Evolutionary conservation across 2,888 invertebrate genomes (phyloP).

Genomic region (Lagria hirta): DNA sequence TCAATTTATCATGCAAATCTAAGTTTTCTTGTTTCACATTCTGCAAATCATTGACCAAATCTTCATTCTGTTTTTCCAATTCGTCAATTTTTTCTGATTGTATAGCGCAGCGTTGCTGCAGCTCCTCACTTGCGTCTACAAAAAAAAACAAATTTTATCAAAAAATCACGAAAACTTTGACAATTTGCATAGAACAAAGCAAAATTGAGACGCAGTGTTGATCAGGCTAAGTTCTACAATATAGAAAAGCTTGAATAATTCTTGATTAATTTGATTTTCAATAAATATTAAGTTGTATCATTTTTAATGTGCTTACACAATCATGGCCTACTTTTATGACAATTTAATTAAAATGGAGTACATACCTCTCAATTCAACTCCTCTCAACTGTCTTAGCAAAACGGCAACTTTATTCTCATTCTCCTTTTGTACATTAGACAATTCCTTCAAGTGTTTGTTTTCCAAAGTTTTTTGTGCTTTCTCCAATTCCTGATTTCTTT

Average conservation of each 20-base stretch:
- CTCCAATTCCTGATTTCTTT: conserved; percentile 30
- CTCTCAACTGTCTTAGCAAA: conserved; percentile 42
- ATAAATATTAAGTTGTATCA: too few relatives aligned
- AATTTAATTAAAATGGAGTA: too few relatives aligned
- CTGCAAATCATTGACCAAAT: conserved; percentile 44
- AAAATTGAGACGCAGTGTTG: too few relatives aligned
- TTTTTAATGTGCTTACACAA: too few relatives aligned
- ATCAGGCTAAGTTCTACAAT: too few relatives aligned
- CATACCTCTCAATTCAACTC: conserved; percentile 40
- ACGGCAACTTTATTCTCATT: conserved; percentile 49
- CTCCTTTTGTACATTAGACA: conserved; percentile 41
- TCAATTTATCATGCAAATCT: conserved; percentile 58
- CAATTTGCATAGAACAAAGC: too few relatives aligned
- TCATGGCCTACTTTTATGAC: too few relatives aligned
- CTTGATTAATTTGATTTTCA: too few relatives aligned
- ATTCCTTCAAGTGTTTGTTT: conserved; percentile 35
- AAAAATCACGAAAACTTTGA: conserved; percentile 9
- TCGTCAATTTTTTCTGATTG: conserved; percentile 43
- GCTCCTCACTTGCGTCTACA: conserved; percentile 36
- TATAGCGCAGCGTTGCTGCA: conserved; percentile 33
- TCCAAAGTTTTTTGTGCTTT: conserved; percentile 31
- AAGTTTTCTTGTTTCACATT: conserved; percentile 57
- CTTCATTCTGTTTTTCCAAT: conserved; percentile 33
- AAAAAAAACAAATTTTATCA: conserved; percentile 15
- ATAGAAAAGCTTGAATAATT: too few relatives aligned